Evolutionary conservation across 2,888 invertebrate genomes (phyloP).

Genomic region (Petrophora chlorosata): DNA sequence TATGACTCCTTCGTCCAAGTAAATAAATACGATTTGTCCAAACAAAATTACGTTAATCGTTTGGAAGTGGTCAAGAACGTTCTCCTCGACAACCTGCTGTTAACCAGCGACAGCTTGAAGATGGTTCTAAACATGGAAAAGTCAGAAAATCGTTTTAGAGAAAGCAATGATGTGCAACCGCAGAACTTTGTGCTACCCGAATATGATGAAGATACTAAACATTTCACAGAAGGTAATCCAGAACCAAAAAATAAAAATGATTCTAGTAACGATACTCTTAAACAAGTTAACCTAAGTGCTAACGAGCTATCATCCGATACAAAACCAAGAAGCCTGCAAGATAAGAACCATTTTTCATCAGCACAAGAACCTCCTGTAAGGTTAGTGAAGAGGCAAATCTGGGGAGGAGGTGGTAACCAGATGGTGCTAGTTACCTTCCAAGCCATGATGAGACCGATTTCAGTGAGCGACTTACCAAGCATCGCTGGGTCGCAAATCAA

Average conservation of each 20-base stretch:
- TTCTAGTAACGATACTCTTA: too few species aligned
- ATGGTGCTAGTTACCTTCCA: conserved; percentile 57
- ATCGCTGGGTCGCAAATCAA: conserved; percentile 6
- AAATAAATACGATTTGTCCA: conserved; percentile 32
- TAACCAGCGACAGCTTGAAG: conserved; percentile 46
- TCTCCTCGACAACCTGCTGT: conserved; percentile 42
- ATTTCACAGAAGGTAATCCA: neutral
- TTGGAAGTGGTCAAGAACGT: conserved; percentile 39
- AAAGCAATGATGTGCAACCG: conserved; percentile 4
- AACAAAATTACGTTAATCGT: conserved; percentile 16
- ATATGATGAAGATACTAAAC: neutral
- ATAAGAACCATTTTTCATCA: too few species aligned
- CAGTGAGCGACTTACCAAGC: conserved; percentile 32
- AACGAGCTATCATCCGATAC: too few species aligned
- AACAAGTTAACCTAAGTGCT: too few species aligned
- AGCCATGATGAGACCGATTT: conserved; percentile 52
- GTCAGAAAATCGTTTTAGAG: conserved; percentile 10
- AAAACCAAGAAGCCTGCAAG: too few species aligned
- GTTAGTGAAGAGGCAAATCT: conserved; percentile 36
- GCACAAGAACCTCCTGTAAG: too few species aligned
- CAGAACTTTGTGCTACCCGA: neutral
- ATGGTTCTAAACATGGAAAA: conserved; percentile 40
- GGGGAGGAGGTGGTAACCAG: conserved; percentile 40
- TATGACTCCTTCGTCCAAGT: conserved; percentile 32
- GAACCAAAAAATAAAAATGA: too few species aligned